Conservation (phyloP, 2,113 vertebrate genomes). For the Ahaetulla prasina region DNA sequence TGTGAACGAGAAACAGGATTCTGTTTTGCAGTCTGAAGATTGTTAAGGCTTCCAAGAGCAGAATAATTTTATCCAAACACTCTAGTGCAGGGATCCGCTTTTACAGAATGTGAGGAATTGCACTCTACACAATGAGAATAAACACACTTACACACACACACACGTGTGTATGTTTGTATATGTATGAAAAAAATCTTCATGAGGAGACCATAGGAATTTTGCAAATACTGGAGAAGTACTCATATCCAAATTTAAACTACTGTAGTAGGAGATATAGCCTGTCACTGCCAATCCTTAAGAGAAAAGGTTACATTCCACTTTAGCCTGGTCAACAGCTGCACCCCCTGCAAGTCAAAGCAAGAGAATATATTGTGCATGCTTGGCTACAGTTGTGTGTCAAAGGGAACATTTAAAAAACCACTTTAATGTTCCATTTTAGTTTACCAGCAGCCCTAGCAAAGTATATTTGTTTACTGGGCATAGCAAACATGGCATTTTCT, state of each 20-base stretch:
- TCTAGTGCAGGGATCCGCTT: neutral
- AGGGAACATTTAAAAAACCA: neutral
- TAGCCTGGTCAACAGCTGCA: slow-evolving; percentile 2
- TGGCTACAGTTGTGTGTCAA: neutral
- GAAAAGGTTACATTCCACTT: slow-evolving; percentile 13
- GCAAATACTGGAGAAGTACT: slow-evolving; percentile 3
- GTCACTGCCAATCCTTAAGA: neutral
- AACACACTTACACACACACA: slow-evolving; percentile 16
- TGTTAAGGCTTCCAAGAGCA: neutral
- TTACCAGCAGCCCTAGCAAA: neutral
- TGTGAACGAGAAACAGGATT: neutral
- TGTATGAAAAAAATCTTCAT: slow-evolving; percentile 11
- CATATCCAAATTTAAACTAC: neutral
- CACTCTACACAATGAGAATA: slow-evolving; percentile 3
- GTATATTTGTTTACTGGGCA: neutral
- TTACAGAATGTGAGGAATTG: neutral
- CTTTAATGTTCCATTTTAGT: neutral
- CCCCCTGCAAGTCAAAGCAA: neutral
- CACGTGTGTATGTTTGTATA: neutral
- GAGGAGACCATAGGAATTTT: slow-evolving; percentile 33
- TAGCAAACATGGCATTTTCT: neutral
- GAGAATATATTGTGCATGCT: neutral
- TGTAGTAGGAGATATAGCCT: neutral
- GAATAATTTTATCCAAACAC: neutral
- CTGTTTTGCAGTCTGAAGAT: neutral